Percentiles rank a stretch among this genome's conserved stretches.
Evolutionary conservation across 37 sponge, comb jelly and placozoan genomes (phyloP).

Genomic region (Theonella swinhoei): DNA sequence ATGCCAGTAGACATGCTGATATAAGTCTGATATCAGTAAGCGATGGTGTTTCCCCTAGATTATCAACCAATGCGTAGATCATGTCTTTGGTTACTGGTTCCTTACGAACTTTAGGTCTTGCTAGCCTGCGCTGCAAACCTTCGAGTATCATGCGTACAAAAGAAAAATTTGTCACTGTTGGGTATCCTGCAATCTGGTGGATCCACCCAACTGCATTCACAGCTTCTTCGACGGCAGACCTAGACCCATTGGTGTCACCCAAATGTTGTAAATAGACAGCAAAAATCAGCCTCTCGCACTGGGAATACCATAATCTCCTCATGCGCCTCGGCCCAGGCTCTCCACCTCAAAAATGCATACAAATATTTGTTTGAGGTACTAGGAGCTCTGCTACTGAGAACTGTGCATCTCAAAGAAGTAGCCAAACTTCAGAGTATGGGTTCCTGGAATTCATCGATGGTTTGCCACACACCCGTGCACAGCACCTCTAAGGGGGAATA

Average conservation of each 20-base stretch:
- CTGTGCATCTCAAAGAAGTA: not conserved
- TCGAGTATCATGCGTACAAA: conserved; percentile 1
- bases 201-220: too few relatives aligned
- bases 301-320: not conserved
- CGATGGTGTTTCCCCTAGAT: not conserved
- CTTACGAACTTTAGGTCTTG: not conserved
- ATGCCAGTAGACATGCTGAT: not conserved
- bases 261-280: conserved; percentile 15
- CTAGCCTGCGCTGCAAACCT: conserved; percentile 9
- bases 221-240: conserved; percentile 6
- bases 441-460: not conserved
- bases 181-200: conserved; percentile 5
- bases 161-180: not conserved
- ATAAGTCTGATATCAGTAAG: not conserved
- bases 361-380: conserved; percentile 5
- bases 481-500: not conserved
- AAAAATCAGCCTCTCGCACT: not conserved
- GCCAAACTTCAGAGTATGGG: conserved; percentile 10
- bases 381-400: not conserved
- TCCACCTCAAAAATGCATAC: conserved; percentile 7
- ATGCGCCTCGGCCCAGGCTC: not conserved
- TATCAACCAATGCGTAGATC: not conserved
- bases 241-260: not conserved
- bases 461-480: not conserved
- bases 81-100: conserved; percentile 1